Evolutionary conservation across 2,888 invertebrate species (phyloP).

Genomic region (Nowickia ferox): DNA sequence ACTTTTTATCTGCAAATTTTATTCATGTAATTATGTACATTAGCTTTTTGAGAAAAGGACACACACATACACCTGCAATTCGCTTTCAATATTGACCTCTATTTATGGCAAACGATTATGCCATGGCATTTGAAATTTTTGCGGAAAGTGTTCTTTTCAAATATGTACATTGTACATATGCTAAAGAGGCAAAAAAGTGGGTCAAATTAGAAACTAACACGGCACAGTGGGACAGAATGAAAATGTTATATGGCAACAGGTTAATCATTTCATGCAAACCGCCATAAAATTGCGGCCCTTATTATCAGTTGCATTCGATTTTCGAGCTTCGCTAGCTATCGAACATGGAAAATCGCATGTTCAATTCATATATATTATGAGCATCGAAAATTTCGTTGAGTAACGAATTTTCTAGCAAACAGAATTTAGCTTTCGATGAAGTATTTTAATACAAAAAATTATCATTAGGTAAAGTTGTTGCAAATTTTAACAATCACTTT

Average conservation of each 20-base stretch:
- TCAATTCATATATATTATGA: too few species aligned
- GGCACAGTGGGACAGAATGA: neutral
- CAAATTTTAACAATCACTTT: too few species aligned
- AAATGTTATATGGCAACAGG: too few species aligned
- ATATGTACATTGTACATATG: neutral
- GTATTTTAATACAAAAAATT: too few species aligned
- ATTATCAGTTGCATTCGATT: too few species aligned
- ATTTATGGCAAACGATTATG: slow-evolving; percentile 1
- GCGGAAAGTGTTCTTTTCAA: slow-evolving; percentile 1
- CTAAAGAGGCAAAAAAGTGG: neutral
- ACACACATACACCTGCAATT: neutral
- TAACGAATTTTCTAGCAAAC: too few species aligned
- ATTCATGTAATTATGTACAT: slow-evolving; percentile 23
- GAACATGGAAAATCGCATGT: too few species aligned
- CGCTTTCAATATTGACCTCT: slow-evolving; percentile 40
- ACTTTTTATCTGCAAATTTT: slow-evolving; percentile 34
- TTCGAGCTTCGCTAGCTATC: too few species aligned
- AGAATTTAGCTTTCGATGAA: too few species aligned
- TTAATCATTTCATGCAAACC: neutral
- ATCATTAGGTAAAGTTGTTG: too few species aligned
- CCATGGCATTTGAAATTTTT: slow-evolving; percentile 12
- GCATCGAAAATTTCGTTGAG: too few species aligned
- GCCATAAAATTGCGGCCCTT: neutral
- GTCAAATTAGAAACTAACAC: neutral
- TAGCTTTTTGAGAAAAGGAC: slow-evolving; percentile 2